Percentiles rank a stretch among this genome's conserved stretches.
These are phyloP conservation scores for Thymallus thymallus DNA, from an alignment of 2,113 vertebrate species.

Conservation along the genomic window DNA sequence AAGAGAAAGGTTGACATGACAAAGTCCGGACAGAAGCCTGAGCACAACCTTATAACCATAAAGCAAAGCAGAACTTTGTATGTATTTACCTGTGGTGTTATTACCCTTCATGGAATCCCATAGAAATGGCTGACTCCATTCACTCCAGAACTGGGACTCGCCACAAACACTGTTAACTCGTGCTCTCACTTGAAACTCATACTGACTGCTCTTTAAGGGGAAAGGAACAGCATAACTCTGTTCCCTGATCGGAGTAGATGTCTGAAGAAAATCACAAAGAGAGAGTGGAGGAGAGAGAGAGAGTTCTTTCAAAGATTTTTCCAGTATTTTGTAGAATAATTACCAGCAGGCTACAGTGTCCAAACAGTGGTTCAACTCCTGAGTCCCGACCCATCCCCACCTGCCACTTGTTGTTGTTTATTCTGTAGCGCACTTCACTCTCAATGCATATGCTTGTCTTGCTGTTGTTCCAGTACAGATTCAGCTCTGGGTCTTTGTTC, in stretches of 20 bases:
- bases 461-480: constrained; percentile 66
- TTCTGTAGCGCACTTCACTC: constrained; percentile 69
- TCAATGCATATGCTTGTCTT: constrained; percentile 42
- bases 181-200: constrained; percentile 73
- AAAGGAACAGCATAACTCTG: constrained; percentile 67
- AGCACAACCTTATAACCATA: no score
- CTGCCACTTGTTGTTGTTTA: constrained; percentile 71
- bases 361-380: neutral
- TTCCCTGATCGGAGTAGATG: neutral
- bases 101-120: neutral
- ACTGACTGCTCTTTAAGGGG: constrained; percentile 69
- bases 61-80: no score
- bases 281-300: neutral
- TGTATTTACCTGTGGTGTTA: no score
- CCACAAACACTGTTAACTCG: constrained; percentile 64
- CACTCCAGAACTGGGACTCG: constrained; percentile 69
- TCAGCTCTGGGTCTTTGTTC: constrained; percentile 62
- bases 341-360: neutral
- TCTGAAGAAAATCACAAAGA: neutral
- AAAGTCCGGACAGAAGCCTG: no score
- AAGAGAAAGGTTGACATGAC: no score
- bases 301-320: no score
- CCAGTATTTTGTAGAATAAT: neutral
- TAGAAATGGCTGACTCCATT: constrained; percentile 52
- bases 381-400: constrained; percentile 45